Conservation (phyloP, 2,888 invertebrate species). For the Gastrophysa polygoni region DNA sequence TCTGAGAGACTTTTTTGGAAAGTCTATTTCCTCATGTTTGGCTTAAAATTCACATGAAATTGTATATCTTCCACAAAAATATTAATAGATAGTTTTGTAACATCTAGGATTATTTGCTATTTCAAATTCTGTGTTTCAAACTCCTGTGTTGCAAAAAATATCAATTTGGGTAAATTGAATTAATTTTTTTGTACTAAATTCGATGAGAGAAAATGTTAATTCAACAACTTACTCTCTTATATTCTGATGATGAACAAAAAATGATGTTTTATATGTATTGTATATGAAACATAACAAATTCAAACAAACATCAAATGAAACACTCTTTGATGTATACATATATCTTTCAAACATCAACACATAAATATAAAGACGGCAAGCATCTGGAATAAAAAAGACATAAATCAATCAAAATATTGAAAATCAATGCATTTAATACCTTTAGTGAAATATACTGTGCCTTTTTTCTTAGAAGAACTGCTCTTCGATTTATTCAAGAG, state of each 20-base stretch:
- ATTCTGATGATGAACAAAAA: constrained; percentile 41
- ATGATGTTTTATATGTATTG: constrained; percentile 41
- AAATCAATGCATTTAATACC: constrained; percentile 33
- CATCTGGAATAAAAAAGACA: constrained; percentile 39
- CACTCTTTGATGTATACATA: constrained; percentile 28
- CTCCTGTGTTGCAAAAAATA: constrained; percentile 56
- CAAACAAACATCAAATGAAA: constrained; percentile 36
- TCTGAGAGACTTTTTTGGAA: neutral
- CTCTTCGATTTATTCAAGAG: constrained; percentile 40
- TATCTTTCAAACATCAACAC: constrained; percentile 41
- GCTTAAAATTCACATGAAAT: constrained; percentile 7
- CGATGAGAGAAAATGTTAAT: no score
- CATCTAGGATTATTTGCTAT: constrained; percentile 58
- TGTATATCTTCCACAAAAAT: constrained; percentile 18
- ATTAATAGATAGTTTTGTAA: constrained; percentile 29
- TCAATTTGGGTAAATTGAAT: neutral
- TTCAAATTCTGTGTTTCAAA: constrained; percentile 64
- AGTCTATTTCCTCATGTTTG: neutral
- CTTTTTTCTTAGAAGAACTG: constrained; percentile 29
- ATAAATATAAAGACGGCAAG: constrained; percentile 46
- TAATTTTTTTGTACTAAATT: no score
- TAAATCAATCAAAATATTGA: constrained; percentile 1
- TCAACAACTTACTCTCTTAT: constrained; percentile 38
- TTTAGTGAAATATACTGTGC: constrained; percentile 43
- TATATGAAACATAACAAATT: constrained; percentile 45